phyloP scores from a whole-genome alignment of 2,113 vertebrate genomes.

The Leptocoma aspasia region DNA sequence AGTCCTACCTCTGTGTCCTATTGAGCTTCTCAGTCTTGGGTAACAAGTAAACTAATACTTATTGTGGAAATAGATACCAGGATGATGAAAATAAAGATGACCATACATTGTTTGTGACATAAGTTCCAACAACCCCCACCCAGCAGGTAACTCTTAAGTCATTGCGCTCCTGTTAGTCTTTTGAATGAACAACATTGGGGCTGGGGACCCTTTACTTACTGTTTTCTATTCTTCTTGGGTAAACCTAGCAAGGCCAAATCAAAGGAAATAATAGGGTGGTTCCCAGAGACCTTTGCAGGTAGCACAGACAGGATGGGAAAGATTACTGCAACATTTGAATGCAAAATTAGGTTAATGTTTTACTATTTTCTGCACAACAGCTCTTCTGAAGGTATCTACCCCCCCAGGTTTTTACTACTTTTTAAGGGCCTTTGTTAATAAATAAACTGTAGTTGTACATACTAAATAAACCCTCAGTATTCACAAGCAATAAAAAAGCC shows the following conservation, averaged over 20 bases:
- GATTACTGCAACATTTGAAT: slow-evolving; percentile 37
- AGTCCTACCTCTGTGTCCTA: not conserved
- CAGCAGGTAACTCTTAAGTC: not conserved
- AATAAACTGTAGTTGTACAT: slow-evolving; percentile 68
- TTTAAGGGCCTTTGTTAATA: slow-evolving; percentile 71
- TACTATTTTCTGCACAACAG: slow-evolving; percentile 29
- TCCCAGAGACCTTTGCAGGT: not conserved
- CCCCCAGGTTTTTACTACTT: slow-evolving; percentile 37
- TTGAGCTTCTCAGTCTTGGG: not conserved
- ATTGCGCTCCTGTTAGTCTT: not conserved
- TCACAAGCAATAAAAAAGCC: slow-evolving; percentile 80
- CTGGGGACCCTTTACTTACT: not conserved
- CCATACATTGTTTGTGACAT: not conserved
- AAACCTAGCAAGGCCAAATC: not conserved
- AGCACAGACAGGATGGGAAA: not conserved
- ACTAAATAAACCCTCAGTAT: slow-evolving; percentile 74
- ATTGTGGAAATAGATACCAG: not conserved
- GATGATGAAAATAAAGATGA: not conserved
- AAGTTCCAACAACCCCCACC: not conserved
- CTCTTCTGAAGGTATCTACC: slow-evolving; percentile 27
- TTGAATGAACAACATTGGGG: not conserved
- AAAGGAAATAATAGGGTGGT: not conserved
- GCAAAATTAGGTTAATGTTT: slow-evolving; percentile 44
- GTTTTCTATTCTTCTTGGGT: not conserved
- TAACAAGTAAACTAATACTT: not conserved